Base-by-base conservation (phyloP, 2,113 vertebrate genomes). In the Geococcyx californianus region DNA sequence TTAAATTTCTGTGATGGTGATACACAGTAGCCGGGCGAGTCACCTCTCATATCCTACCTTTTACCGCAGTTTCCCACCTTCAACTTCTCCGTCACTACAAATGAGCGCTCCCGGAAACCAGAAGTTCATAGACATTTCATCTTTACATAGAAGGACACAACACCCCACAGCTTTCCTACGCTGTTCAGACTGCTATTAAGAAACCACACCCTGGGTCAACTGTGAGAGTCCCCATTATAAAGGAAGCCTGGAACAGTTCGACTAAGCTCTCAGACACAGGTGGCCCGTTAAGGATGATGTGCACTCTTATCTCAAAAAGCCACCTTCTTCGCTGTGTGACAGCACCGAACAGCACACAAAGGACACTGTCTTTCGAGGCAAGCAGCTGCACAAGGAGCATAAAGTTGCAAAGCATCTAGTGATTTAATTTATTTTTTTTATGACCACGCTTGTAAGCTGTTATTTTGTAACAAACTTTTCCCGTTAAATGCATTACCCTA, bases 21-120 rank as follows among this genome's bases (percentile, higher is more conserved):
- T 23, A 66, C 11, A 24, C 38, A 63, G 29, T 6, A 59, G 49
- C 11, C 49, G 38, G 34, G 4, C 28, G 26, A 83, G 52, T 19
- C 87, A 62, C 47, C 56, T n/a, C 38, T n/a, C 58, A 0, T 5
- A 29, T 23, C 40, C 75, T 66, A 13, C 9, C 38, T 62, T 64
- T 40, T 16, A 49, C 8, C 33, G 16, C 0, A 40, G 11, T 19
- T 59, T 40, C 42, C 26, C 52, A 63, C 7, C 60, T 79, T 60
- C 26, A 19, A 5, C 25, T 63, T 59, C 72, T 74, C 51, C 15
- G 16, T 11, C 15, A 1, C 31, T 44, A 55, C 4, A 60, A 64
- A 44, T 0, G 4, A 45, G 15, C 0, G 1, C 5, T 63, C 17
- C 34, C 18, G 6, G 1, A 29, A 83, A 40, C 13, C 58, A 90